These are phyloP conservation scores for Coleophora deauratella DNA, from an alignment of 2,888 invertebrate genomes.

Conservation along the genomic window DNA sequence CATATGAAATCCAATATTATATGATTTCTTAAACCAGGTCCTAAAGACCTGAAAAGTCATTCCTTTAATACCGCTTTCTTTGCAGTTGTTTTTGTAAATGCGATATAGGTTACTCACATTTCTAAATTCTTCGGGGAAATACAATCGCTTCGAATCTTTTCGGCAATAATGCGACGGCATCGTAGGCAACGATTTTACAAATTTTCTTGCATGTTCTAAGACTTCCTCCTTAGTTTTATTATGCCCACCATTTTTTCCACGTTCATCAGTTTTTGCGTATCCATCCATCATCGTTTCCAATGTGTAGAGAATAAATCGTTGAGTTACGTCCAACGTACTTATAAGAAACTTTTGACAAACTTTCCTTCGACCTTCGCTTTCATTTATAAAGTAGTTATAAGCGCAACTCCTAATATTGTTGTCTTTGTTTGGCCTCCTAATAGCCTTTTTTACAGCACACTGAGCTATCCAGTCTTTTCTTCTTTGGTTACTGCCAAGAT, in stretches of 20 bases:
- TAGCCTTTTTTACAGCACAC: constrained; percentile 1
- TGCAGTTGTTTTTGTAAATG: constrained; percentile 2
- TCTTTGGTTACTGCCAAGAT: constrained; percentile 4
- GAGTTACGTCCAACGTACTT: constrained; percentile 12
- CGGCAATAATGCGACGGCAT: constrained; percentile 15
- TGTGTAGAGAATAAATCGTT: constrained; percentile 11
- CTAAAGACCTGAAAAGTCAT: constrained; percentile 2
- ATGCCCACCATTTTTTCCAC: constrained; percentile 8
- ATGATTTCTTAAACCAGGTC: constrained; percentile 4
- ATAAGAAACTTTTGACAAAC: constrained; percentile 12
- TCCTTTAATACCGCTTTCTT: not conserved
- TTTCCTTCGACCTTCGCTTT: constrained; percentile 12
- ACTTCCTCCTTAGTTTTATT: constrained; percentile 10
- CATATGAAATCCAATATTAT: constrained; percentile 12
- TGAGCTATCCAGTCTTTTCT: constrained; percentile 12
- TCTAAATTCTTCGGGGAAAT: constrained; percentile 7
- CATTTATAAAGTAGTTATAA: constrained; percentile 12
- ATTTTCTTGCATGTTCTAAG: constrained; percentile 3
- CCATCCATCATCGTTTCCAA: constrained; percentile 1
- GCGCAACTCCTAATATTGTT: constrained; percentile 1
- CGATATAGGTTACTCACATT: not conserved
- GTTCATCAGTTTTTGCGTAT: constrained; percentile 8
- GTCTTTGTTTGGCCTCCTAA: constrained; percentile 5
- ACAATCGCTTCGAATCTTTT: constrained; percentile 10
- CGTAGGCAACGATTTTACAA: constrained; percentile 10